Evolutionary conservation across 2,888 invertebrate genomes (phyloP), one percentile per base, ranked within the genome.

Genomic region (Scaptomyza cyrtandrae): DNA sequence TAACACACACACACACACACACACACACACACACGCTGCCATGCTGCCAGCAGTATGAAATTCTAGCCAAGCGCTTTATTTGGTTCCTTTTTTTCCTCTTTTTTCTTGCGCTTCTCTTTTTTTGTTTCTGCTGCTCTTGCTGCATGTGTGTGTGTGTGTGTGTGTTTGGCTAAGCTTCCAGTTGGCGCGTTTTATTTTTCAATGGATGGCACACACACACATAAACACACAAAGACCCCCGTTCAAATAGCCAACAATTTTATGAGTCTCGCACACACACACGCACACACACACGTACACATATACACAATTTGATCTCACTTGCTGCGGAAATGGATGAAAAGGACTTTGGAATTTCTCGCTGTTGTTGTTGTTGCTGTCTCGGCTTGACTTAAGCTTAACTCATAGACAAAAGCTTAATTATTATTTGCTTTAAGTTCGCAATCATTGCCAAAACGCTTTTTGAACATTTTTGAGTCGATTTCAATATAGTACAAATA

Each of bases 221-320:
- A 55, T 65, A 60, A 49, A 33, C 10, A 33, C 31, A 9, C 31
- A 33, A 9, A 33, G 2, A 33, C 33, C 1, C 87, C 37, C 89
- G 89, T 81, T 88, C 80, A 75, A 77, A 83, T 88, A 77, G 85
- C 87, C 87, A 86, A 79, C 85, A 83, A 86, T 88, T 88, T 88
- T 89, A 88, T 86, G 89, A 88, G 77, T 77, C 80, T 77, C 65
- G 61, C 82, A 41, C 71, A 55, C 50, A 64, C 67, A 60, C 52
- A 33, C 80, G 37, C 71, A 55, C 50, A 3, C 80, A 41, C 71
- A 55, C 50, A 64, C 67, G 58, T 48, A 39, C 71, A 55, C 50
- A 63, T 63, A 60, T 49, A 55, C 50, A 64, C 63, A 60, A 24
- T 89, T 89, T 83, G 89, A 88, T 75, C 68, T 52, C 64, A 78